Evolutionary conservation across 2,797 vertebrate genomes (phyloP), one percentile per base, ranked within the genome.

Genomic region (Malurus splendens): DNA sequence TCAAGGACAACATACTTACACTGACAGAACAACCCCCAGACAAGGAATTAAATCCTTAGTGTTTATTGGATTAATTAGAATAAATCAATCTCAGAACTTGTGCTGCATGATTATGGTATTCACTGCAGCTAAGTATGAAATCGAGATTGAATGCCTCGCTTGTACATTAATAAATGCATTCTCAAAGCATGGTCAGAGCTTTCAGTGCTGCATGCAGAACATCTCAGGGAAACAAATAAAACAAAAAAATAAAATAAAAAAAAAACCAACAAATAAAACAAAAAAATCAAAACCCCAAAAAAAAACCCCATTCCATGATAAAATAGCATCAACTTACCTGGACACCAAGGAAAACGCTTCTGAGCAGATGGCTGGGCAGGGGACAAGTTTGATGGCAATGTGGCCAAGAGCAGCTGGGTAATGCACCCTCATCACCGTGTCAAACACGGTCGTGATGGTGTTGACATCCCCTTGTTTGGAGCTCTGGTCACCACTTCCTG

Each of bases 281-380:
- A 71, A 86, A 17, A 52, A 36, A 27, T 22, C 5, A 17, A 59
- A 4, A 2, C 30, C 18, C 17, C 11, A 4, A 2, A 8, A 66
- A 42, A 42, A 42, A 12, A 3, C 9, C 2, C 10, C 6, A 19
- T 6, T 30, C 39, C 1, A 8, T 42, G 24, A 42, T 7, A 25
- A 57, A 86, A 38, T 5, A 30, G 19, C 38, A 79, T 12, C n/a
- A 25, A 67, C 98, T 98, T 93, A 99, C 99, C 98, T 98, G 94
- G 99, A 99, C 89, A 99, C 98, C 42, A 99, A 97, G 8, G 98
- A 98, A 95, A 99, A 99, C 13, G 99, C 99, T 74, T 99, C 99
- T 0, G 98, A 97, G 91, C 99, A 99, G 97, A 99, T 98, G 82
- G 99, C 98, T 6, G 99, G 98, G 96, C 99, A 99, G 93, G 99